Base-by-base conservation (phyloP, 2,888 invertebrate genomes). In the Hypercompe scribonia region DNA sequence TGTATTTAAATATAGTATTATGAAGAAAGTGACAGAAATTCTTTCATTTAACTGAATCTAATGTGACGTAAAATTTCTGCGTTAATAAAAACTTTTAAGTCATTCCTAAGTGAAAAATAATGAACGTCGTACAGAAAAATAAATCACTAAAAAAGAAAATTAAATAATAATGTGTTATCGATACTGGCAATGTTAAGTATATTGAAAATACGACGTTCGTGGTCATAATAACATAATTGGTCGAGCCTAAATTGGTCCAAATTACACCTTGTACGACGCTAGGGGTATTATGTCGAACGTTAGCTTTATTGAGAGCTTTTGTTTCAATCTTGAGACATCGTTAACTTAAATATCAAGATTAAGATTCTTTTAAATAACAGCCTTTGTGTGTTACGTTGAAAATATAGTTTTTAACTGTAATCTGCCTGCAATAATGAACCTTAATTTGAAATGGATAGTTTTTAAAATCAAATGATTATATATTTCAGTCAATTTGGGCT, bases 181-280 rank as follows among this genome's bases (percentile, higher is more conserved):
- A 78, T 69, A 71, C 74, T 74, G 72, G 76, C 77, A 82, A 79
- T 73, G 76, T 79, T 78, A 84, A 82, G 74, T 77, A 78, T 73
- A 72, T 72, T 68, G 72, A 78, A 81, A 84, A 78, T 78, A 80
- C 65, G 76, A 74, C 36, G 74, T 82, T 80, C 77, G 81, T 78
- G 79, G 39, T 63, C 74, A 72, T 82, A 76, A 84, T 84, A 79
- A 84, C 77, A 84, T 84, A 82, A 84, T 84, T 80, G 84, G 78
- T 50, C 75, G 70, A 46, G 36, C 66, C 76, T 65, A 77, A 83
- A 84, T 81, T 78, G 83, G 76, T 73, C 77, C 67, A 84, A 82
- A 84, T 84, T 82, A 82, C 76, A 84, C 64, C 77, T 81, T 84
- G 75, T 78, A 72, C 77, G 75, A 76, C 78, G 46, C 68, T 65